A percentile compares a stretch with the other conserved stretches of the same genome.
Conservation (phyloP, 2,797 vertebrate genomes). For the Cossypha heuglini region DNA sequence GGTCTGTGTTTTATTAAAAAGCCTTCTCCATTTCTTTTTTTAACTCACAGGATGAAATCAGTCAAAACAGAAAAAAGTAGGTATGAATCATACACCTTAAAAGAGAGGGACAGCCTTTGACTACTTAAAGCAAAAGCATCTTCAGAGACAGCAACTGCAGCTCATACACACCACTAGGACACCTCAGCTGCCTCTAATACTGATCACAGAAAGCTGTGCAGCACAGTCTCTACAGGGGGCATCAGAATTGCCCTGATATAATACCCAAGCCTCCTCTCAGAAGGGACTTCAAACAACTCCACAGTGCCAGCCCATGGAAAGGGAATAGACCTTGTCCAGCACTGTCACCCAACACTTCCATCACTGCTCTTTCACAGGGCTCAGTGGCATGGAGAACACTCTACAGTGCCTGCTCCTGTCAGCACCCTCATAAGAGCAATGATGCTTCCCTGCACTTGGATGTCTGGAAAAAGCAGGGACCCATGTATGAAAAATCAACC, state of each 20-base stretch:
- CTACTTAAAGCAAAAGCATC: not conserved
- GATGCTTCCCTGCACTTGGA: not conserved
- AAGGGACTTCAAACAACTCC: not conserved
- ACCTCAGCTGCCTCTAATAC: not conserved
- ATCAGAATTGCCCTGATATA: not conserved
- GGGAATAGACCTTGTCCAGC: not conserved
- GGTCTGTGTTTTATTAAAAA: not conserved
- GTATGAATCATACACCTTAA: not conserved
- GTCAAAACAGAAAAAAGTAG: not conserved
- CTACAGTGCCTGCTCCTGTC: not conserved
- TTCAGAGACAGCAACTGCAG: not conserved
- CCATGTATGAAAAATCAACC: fast-evolving
- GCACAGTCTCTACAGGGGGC: not conserved
- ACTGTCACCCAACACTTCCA: not conserved
- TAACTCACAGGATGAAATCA: not conserved
- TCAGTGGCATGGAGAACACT: not conserved
- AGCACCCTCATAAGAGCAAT: fast-evolving
- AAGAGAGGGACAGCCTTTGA: not conserved
- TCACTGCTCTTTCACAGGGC: not conserved
- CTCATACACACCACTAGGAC: not conserved
- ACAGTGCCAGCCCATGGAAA: not conserved
- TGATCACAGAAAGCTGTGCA: not conserved
- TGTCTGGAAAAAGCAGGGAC: not conserved
- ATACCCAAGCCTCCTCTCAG: fast-evolving
- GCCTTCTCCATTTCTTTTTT: not conserved